Evolutionary conservation across 2,888 invertebrate species (phyloP).

Genomic region (Trisateles emortualis): DNA sequence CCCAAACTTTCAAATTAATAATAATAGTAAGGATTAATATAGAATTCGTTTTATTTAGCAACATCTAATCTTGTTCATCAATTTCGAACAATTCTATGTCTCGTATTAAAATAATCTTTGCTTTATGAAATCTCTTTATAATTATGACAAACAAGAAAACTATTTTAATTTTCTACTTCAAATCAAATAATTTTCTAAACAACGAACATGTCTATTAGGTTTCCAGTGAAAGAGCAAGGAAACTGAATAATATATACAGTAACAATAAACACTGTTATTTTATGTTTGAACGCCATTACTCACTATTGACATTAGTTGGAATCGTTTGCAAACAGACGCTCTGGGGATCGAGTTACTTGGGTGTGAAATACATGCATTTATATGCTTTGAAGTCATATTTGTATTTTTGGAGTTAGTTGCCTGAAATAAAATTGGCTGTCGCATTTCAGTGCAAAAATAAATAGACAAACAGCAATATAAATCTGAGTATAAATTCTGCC

Average conservation of each 20-base stretch:
- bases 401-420: conserved; percentile 3
- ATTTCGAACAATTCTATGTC: too few relatives aligned
- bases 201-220: not conserved
- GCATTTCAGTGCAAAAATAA: not conserved
- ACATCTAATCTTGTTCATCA: too few relatives aligned
- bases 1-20: too few relatives aligned
- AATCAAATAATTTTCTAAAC: not conserved
- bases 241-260: conserved; percentile 32
- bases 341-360: conserved; percentile 20
- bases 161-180: not conserved
- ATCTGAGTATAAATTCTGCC: not conserved
- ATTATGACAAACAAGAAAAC: too few relatives aligned
- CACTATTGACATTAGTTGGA: conserved; percentile 48
- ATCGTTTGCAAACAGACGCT: conserved; percentile 46
- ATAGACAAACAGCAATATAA: not conserved
- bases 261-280: conserved; percentile 48
- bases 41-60: too few relatives aligned
- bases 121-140: too few relatives aligned
- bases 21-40: too few relatives aligned
- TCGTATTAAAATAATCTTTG: too few relatives aligned
- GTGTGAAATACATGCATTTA: conserved; percentile 30
- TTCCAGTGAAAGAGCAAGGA: conserved; percentile 32
- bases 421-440: not conserved
- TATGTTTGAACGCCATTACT: conserved; percentile 53
- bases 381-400: conserved; percentile 13